These are phyloP conservation scores for Holotrichia oblita DNA, from an alignment of 1,140 invertebrate species.

Conservation along the genomic window DNA sequence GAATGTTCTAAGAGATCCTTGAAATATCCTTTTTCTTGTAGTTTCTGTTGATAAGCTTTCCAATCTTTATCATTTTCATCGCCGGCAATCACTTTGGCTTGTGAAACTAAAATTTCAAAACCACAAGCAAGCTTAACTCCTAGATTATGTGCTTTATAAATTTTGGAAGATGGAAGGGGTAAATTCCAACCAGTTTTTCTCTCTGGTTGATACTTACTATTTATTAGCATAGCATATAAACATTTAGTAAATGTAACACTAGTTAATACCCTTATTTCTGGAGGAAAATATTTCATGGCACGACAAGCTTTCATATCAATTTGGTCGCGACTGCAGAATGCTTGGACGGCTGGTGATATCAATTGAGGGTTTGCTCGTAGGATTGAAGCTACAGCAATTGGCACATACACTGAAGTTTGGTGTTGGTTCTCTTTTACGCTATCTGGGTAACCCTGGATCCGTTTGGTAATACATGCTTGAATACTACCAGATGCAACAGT, in stretches of 20 bases:
- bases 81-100: slow-evolving; percentile 64
- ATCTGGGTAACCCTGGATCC: slow-evolving; percentile 71
- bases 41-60: slow-evolving; percentile 74
- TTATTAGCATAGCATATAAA: slow-evolving; percentile 89
- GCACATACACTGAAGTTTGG: slow-evolving; percentile 79
- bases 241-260: slow-evolving; percentile 88
- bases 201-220: slow-evolving; percentile 85
- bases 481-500: slow-evolving; percentile 74
- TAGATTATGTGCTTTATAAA: slow-evolving; percentile 79
- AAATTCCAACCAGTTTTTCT: slow-evolving; percentile 79
- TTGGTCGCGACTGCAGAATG: slow-evolving; percentile 87
- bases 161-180: slow-evolving; percentile 68
- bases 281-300: slow-evolving; percentile 83
- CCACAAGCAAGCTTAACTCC: slow-evolving; percentile 91
- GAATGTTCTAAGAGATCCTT: slow-evolving; percentile 85
- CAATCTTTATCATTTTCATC: slow-evolving; percentile 73
- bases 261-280: slow-evolving; percentile 77
- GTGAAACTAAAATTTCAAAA: slow-evolving; percentile 87
- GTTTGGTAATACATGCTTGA: slow-evolving; percentile 66
- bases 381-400: slow-evolving; percentile 82
- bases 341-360: slow-evolving; percentile 80
- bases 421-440: slow-evolving; percentile 78
- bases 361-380: slow-evolving; percentile 80
- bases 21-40: slow-evolving; percentile 85
- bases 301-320: slow-evolving; percentile 77